Base-by-base conservation (phyloP, 2,888 invertebrate genomes). In the Nudaria mundana region DNA sequence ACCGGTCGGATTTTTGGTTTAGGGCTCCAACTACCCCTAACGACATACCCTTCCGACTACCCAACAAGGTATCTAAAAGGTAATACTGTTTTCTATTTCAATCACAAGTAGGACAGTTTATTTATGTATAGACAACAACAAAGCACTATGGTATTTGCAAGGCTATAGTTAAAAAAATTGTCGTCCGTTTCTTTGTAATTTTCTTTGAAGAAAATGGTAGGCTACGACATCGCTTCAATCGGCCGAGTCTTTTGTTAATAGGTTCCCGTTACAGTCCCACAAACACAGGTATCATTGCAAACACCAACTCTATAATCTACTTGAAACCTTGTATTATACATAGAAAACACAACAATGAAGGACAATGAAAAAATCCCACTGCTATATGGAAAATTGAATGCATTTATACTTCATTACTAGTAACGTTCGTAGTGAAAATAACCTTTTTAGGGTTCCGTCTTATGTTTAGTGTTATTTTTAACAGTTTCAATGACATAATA, bases 291-390 rank as follows among this genome's bases (percentile, higher is more conserved):
- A 79, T 80, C 74, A 77, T 64, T 62, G 64, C 65, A 61, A 66
- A 63, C 67, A 62, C 54, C 59, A 41, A 54, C 68, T 69, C 81
- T 82, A 70, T 84, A 85, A 85, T 84, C 79, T 82, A 61, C 44
- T 35, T 50, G 52, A 43, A 63, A 61, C 60, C 65, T 44, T 52
- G 66, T 65, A 85, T 85, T 86, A 85, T 78, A 73, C 74, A 78
- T 65, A 76, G 82, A 79, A 79, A 81, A 78, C 65, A 68, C 66
- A 63, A 67, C 74, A 69, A 69, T 52, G 57, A 66, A 56, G 70
- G 67, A 81, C 81, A 81, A 79, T 81, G 61, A 78, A 80, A 78
- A 79, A 78, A 75, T 71, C 68, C 72, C 67, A 77, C 71, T 58
- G 67, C 64, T 67, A 66, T 71, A 69, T 77, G 73, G 80, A 81